A percentile compares a stretch with the other conserved stretches of the same genome.
These are phyloP conservation scores for Salarias fasciatus DNA, from an alignment of 2,797 vertebrate species.

Conservation along the genomic window DNA sequence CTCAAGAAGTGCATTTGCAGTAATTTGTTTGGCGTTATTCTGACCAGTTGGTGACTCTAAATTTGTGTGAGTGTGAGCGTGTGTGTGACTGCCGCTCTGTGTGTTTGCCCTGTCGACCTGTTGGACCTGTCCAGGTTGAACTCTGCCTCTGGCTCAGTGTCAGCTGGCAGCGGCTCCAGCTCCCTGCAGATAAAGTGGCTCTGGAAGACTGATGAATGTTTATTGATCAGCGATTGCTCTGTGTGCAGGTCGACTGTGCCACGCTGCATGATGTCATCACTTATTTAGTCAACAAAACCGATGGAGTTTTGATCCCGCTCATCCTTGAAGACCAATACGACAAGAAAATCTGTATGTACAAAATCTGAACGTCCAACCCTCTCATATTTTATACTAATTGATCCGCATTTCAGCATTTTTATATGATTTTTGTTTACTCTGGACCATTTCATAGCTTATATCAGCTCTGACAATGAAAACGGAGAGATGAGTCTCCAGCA, in stretches of 20 bases:
- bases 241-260: constrained; percentile 74
- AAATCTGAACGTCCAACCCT: neutral
- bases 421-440: neutral
- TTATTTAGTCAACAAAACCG: constrained; percentile 78
- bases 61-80: no score
- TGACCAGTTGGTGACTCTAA: no score
- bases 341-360: constrained; percentile 81
- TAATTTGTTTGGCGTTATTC: no score
- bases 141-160: no score
- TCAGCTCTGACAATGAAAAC: constrained; percentile 80
- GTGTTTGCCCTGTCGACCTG: no score
- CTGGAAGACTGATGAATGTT: no score
- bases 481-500: constrained; percentile 72
- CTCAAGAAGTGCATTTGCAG: no score
- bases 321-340: constrained; percentile 78
- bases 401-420: neutral
- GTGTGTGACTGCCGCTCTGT: no score
- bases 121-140: no score
- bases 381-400: no score
- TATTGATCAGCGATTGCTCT: neutral
- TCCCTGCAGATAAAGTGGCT: no score
- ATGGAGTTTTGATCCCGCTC: constrained; percentile 76
- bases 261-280: constrained; percentile 80
- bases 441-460: constrained; percentile 67
- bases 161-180: no score